Conservation (phyloP, 2,888 invertebrate species). For the Erannis defoliaria region DNA sequence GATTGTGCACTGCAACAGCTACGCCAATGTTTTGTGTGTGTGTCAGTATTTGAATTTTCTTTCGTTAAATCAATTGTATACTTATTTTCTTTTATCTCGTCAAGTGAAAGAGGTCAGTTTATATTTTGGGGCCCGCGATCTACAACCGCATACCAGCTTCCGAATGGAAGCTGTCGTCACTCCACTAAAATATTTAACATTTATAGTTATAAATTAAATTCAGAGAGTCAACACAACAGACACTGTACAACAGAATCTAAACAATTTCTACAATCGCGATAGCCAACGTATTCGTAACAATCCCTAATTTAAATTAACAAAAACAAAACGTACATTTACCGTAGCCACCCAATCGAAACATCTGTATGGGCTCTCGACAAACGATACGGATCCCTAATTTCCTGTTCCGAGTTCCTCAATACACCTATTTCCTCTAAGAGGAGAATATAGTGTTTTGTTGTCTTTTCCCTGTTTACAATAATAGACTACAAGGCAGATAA, state of each 20-base stretch:
- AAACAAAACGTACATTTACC: slow-evolving; percentile 22
- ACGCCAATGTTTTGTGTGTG: too few species aligned
- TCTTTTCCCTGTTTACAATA: slow-evolving; percentile 34
- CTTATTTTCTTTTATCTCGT: too few species aligned
- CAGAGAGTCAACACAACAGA: too few species aligned
- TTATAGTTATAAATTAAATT: too few species aligned
- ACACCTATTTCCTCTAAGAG: slow-evolving; percentile 37
- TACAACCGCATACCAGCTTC: too few species aligned
- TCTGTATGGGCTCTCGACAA: slow-evolving; percentile 29
- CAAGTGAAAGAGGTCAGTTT: too few species aligned
- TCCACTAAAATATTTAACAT: too few species aligned
- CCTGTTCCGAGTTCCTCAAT: slow-evolving; percentile 41
- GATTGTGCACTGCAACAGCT: too few species aligned
- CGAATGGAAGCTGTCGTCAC: too few species aligned
- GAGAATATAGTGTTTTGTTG: slow-evolving; percentile 34
- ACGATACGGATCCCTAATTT: slow-evolving; percentile 42
- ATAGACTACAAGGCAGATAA: slow-evolving; percentile 17
- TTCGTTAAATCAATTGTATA: too few species aligned
- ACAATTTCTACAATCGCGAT: not conserved
- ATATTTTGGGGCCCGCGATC: too few species aligned
- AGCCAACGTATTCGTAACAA: not conserved
- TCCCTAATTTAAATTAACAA: slow-evolving; percentile 24
- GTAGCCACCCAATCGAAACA: slow-evolving; percentile 36
- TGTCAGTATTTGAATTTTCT: too few species aligned
- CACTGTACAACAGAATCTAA: not conserved